Percentiles rank a stretch among this genome's conserved stretches.
These are phyloP conservation scores for Eilema sororculum DNA, from an alignment of 2,888 invertebrate species.

Conservation along the genomic window DNA sequence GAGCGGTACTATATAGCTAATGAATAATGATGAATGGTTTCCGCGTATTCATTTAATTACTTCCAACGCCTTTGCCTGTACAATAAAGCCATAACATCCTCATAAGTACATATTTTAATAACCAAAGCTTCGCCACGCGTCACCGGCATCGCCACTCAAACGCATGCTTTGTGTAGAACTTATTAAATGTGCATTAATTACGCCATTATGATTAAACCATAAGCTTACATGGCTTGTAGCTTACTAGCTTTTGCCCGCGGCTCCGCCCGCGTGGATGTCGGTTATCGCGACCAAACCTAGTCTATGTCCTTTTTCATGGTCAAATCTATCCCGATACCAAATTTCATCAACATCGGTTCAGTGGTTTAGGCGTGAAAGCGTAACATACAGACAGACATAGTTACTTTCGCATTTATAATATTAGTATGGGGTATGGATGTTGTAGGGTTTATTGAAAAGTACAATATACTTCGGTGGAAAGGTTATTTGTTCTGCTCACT, in stretches of 20 bases:
- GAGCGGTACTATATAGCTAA: constrained; percentile 77
- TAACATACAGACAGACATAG: no score
- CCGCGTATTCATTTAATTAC: constrained; percentile 77
- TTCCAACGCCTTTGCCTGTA: constrained; percentile 44
- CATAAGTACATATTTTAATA: constrained; percentile 36
- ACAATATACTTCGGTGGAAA: no score
- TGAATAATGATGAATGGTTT: constrained; percentile 79
- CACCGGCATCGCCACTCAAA: constrained; percentile 51
- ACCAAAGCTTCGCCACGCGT: constrained; percentile 40
- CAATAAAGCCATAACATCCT: constrained; percentile 32
- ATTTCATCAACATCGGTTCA: no score
- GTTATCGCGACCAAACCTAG: no score
- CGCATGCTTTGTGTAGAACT: constrained; percentile 57
- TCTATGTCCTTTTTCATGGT: no score
- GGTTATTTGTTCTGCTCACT: no score
- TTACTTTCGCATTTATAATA: no score
- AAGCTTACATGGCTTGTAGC: background rate
- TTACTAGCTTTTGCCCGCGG: no score
- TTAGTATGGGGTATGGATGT: no score
- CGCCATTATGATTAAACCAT: background rate
- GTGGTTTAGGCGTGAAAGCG: no score
- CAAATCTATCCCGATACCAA: no score
- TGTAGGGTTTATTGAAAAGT: background rate
- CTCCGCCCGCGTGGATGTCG: no score
- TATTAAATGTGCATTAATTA: constrained; percentile 3